These are phyloP conservation scores for Gymnocephalus cernua DNA, from an alignment of 2,113 vertebrate species.

Conservation along the genomic window DNA sequence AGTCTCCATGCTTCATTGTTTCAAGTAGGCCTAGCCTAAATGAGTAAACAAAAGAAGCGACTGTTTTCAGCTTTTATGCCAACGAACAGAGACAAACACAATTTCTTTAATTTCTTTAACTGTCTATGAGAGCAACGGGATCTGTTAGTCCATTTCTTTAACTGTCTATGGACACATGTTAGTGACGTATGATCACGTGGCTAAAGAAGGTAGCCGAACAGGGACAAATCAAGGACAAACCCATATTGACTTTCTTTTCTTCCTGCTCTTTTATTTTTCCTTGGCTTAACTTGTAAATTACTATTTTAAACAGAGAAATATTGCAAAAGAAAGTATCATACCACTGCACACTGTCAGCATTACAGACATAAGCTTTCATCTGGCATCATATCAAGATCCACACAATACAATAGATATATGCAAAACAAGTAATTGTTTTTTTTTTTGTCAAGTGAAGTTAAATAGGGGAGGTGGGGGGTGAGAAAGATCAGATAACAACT, in stretches of 20 bases:
- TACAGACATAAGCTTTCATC: too few relatives aligned
- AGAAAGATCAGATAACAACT: neutral
- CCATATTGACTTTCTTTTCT: neutral
- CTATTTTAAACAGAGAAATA: neutral
- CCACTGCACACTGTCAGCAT: neutral
- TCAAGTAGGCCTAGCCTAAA: too few relatives aligned
- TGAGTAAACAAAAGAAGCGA: neutral
- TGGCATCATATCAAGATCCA: too few relatives aligned
- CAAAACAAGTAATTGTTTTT: neutral
- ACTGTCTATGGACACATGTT: too few relatives aligned
- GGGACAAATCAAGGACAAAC: slow-evolving; percentile 15
- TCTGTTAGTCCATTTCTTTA: too few relatives aligned
- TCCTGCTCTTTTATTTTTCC: too few relatives aligned
- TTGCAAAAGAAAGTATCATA: neutral
- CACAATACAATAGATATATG: too few relatives aligned
- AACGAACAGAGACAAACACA: neutral
- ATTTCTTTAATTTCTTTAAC: too few relatives aligned
- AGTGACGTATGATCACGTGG: slow-evolving; percentile 50
- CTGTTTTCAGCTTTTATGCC: neutral
- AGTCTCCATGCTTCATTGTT: slow-evolving; percentile 80
- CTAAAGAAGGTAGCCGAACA: neutral
- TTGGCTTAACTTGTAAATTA: neutral
- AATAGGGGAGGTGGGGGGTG: neutral
- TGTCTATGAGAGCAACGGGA: too few relatives aligned
- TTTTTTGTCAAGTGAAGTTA: neutral